These are phyloP conservation scores for Sprattus sprattus DNA, from an alignment of 2,113 vertebrate species.

Conservation along the genomic window DNA sequence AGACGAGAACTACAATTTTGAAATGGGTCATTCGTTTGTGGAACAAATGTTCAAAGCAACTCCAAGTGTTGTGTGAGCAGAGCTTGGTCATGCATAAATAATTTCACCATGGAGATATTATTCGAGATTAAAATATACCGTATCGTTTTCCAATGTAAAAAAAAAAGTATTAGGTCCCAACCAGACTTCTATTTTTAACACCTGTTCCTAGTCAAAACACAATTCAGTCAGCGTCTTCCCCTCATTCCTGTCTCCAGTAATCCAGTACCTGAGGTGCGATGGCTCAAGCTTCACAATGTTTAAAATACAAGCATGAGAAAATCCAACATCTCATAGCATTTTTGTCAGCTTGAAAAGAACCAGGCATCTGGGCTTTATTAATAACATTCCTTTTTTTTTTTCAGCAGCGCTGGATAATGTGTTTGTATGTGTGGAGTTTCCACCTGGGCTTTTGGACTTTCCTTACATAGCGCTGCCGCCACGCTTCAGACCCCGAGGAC, in stretches of 20 bases:
- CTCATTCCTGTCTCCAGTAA: neutral
- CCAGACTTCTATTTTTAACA: neutral
- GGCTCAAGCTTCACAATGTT: neutral
- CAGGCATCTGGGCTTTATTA: neutral
- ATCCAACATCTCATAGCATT: neutral
- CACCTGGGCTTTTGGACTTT: neutral
- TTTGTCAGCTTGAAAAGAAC: neutral
- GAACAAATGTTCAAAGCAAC: neutral
- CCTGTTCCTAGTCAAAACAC: neutral
- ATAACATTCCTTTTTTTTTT: neutral
- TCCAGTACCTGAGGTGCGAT: neutral
- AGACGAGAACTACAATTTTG: neutral
- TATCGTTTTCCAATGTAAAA: neutral
- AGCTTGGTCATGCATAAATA: neutral
- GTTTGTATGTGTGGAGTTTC: neutral
- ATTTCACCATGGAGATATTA: neutral
- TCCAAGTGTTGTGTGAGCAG: neutral
- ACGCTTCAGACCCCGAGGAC: constrained; percentile 38
- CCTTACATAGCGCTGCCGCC: constrained; percentile 6
- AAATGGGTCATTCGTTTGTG: neutral
- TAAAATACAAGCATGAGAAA: neutral
- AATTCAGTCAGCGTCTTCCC: neutral
- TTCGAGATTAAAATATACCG: neutral
- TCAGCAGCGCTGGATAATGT: neutral
- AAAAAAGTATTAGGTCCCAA: neutral